These are phyloP conservation scores for Metacarcinus magister DNA, from an alignment of 2,888 invertebrate species.

Conservation along the genomic window DNA sequence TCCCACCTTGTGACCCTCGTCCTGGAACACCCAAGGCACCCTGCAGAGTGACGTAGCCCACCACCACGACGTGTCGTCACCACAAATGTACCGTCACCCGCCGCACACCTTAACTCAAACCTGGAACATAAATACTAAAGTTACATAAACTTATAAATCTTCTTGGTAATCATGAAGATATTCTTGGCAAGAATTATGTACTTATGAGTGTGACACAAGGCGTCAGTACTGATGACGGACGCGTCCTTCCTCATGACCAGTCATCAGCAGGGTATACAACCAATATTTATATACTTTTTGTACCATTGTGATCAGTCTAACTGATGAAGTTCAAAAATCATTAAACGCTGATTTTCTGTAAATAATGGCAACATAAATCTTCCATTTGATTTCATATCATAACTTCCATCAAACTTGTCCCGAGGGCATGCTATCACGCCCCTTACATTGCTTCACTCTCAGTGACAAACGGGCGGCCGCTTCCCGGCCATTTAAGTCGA, in stretches of 20 bases:
- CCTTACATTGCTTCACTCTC: conserved; percentile 2
- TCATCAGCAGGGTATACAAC: too few species aligned
- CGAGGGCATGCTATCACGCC: background rate
- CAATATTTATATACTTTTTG: too few species aligned
- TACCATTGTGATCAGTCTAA: background rate
- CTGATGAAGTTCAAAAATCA: background rate
- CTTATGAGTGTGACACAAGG: background rate
- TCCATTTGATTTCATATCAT: background rate
- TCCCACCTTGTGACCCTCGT: background rate
- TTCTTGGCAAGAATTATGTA: background rate
- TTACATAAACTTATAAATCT: background rate
- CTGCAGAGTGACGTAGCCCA: background rate
- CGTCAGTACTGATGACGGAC: background rate
- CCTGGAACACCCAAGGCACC: background rate
- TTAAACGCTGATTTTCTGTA: background rate
- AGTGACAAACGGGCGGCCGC: conserved; percentile 27
- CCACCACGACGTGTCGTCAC: background rate
- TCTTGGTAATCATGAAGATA: background rate
- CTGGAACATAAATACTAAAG: background rate
- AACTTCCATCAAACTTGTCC: background rate
- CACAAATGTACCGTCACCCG: background rate
- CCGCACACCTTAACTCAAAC: background rate
- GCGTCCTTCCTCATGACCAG: background rate
- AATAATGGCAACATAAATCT: background rate
- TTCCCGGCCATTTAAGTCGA: background rate